Conservation (phyloP, 2,888 invertebrate genomes). For the Stegophylla sp. region DNA sequence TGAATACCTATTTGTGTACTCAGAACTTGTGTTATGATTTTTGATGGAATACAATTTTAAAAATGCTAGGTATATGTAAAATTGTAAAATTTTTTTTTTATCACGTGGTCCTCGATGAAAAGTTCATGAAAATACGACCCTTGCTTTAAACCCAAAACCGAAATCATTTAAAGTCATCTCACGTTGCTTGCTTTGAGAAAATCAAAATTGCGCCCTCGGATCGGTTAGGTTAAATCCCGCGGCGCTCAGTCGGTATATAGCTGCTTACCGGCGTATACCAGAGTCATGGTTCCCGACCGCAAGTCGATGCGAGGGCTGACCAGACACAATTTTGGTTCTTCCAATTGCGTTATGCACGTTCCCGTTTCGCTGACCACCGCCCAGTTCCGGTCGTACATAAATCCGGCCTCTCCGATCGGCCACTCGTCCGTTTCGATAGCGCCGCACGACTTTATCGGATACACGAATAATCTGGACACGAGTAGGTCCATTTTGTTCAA, state of each 20-base stretch:
- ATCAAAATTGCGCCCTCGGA: no score
- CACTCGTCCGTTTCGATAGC: conserved; percentile 77
- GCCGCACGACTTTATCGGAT: conserved; percentile 91
- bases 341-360: conserved; percentile 86
- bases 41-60: no score
- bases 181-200: no score
- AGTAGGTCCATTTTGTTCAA: conserved; percentile 42
- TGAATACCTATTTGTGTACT: no score
- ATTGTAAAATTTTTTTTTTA: no score
- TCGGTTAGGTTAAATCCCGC: background rate
- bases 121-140: no score
- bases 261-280: conserved; percentile 71
- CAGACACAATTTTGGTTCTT: conserved; percentile 78
- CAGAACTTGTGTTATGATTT: no score
- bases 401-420: conserved; percentile 78
- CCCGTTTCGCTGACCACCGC: conserved; percentile 86
- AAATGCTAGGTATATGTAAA: no score
- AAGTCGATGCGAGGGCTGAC: conserved; percentile 77
- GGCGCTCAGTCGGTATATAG: background rate
- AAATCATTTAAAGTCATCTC: no score
- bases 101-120: no score
- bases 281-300: conserved; percentile 67
- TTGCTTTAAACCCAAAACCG: no score
- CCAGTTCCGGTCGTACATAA: conserved; percentile 90
- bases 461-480: conserved; percentile 71